Evolutionary conservation across 2,113 vertebrate species (phyloP), one percentile per base, ranked within the genome.

Genomic region (Nematolebias whitei): DNA sequence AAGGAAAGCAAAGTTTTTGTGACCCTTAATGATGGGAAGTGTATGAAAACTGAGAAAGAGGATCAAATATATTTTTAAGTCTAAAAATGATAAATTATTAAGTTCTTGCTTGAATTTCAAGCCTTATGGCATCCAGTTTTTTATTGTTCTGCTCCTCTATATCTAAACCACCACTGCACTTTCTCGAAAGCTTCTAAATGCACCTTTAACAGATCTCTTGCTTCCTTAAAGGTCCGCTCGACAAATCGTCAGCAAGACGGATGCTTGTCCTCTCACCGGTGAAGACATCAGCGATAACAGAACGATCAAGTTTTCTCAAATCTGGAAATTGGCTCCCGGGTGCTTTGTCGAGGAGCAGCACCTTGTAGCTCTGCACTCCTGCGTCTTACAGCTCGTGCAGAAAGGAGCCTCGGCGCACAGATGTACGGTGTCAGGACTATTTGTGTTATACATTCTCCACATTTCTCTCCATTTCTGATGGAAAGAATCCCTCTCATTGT

Each of bases 361-460:
- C 78, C 79, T 73, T 67, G 75, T 80, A 83, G 81, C 85, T 86
- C 82, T 85, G 86, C 54, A 40, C 60, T 58, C 40, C 47, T 79
- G 76, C 76, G 68, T 61, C 59, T 63, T 45, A 23, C 64, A 54
- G 69, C 65, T 29, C 74, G 61, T 78, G 66, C 47, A 71, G 80
- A 83, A 45, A 79, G 70, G 51, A 83, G 80, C 78, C 82, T 74
- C 63, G 23, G 19, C 1, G 49, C 83, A 85, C 91, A 93, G 90
- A 92, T 92, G 90, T 89, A 82, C 75, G 80, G 88, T 90, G 87
- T 93, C 92, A 92, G 79, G 83, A 82, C 78, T 89, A 90, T 93
- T 93, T 93, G 87, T 89, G 81, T 91, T 90, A 85, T 82, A 85
- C 90, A 85, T 91, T 92, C 84, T 85, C 86, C 68, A 86, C 82